Base-by-base conservation (phyloP, 2,113 vertebrate genomes). In the Phylloscopus trochilus region DNA sequence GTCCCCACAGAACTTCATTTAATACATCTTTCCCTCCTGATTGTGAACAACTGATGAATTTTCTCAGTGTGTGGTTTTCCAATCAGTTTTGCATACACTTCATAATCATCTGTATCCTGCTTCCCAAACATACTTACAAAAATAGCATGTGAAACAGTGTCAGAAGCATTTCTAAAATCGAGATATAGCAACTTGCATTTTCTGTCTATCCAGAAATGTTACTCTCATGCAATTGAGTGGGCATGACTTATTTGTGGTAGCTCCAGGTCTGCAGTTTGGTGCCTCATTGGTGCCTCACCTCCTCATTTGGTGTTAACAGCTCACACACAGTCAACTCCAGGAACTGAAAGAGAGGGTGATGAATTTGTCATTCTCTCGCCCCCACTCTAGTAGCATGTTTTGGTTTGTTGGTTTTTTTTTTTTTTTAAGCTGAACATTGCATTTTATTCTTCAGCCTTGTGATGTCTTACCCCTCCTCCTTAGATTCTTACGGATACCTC, bases 21-120 rank as follows among this genome's bases (percentile, higher is more conserved):
- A 78, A 70, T 83, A 22, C 44, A 47, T 81, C 68, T 21, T 1
- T 81, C 73, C 68, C 83, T 95, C 80, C 68, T 94, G 83, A 83
- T 90, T 89, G 86, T 75, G 91, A 92, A 13, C 39, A 90, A 84
- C 64, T 62, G 80, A 83, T 93, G 76, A 81, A 67, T 94, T 93
- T 90, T 94, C 92, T 90, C 95, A 81, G 89, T 87, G 60, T 93
- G 88, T 95, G 80, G 83, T 90, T 97, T 93, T 78, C 92, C 73
- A 96, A 90, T 95, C 94, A 94, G 86, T 93, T 95, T 85, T 93
- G 88, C 85, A 83, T 90, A 69, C 67, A 78, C 94, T 94, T 94
- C 27, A 41, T 96, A 90, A 97, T 96, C 90, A 92, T 93, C 94
- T 84, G 41, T 94, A 93, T 92, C 94, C 94, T 95, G 83, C 76